Conservation (phyloP, 2,888 invertebrate species). For the Nymphalis c-album region DNA sequence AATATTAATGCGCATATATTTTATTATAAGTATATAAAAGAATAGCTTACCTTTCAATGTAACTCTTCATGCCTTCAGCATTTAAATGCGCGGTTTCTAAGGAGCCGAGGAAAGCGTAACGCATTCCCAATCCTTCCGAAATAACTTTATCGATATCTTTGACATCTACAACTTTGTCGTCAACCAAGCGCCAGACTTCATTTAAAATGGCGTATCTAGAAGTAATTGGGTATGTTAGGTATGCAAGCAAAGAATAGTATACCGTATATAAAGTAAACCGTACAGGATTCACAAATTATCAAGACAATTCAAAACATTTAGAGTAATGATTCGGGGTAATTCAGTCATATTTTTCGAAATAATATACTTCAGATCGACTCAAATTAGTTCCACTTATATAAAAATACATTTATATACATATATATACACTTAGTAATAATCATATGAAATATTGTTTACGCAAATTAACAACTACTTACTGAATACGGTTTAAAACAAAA, state of each 20-base stretch:
- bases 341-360: too few relatives aligned
- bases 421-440: too few relatives aligned
- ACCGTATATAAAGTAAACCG: too few relatives aligned
- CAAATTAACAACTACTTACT: conserved; percentile 78
- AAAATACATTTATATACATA: too few relatives aligned
- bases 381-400: too few relatives aligned
- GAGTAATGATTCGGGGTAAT: too few relatives aligned
- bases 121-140: conserved; percentile 95
- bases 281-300: too few relatives aligned
- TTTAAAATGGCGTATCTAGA: conserved; percentile 93
- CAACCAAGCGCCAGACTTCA: conserved; percentile 94
- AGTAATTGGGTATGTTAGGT: conserved; percentile 11
- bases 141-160: conserved; percentile 96
- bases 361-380: too few relatives aligned
- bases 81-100: conserved; percentile 97
- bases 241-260: too few relatives aligned
- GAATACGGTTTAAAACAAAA: conserved; percentile 96
- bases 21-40: too few relatives aligned
- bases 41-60: conserved; percentile 76
- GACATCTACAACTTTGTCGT: conserved; percentile 91
- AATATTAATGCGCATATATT: too few relatives aligned
- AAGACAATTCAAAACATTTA: too few relatives aligned
- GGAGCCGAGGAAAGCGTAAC: conserved; percentile 97
- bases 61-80: conserved; percentile 89
- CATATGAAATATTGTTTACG: neutral